Base-by-base conservation (phyloP, 30 jellyfish, hydroid and myxozoan species). In the Turritopsis rubra region DNA sequence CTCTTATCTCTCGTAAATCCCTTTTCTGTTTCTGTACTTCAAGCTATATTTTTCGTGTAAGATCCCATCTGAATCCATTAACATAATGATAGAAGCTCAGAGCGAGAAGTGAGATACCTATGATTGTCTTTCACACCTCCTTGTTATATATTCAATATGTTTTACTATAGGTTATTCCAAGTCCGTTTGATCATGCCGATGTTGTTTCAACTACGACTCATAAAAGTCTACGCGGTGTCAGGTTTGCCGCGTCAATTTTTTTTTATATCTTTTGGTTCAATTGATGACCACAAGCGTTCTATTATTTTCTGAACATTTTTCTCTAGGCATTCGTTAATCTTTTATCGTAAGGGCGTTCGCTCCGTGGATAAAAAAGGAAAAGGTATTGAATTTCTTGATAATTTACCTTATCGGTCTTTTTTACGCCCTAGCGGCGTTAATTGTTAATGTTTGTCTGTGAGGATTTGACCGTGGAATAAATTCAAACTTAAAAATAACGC, bases 151-250 rank as follows among this genome's bases (percentile, higher is more conserved):
- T 23, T 60, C 73, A 60, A 18, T 60, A 23, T 18, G 19, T 23
- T 68, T 54, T 80, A 23, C 75, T 81, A 1, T 53, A 93, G 99
- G 96, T 93, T 25, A 72, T 94, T 7, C 99, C 99, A 29, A 83
- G 95, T 83, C 99, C 99, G 4, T 94, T 94, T 86, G 97, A 86
- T 28, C 84, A 94, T 89, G 96, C 96, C 66, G 99, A 94, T 84
- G 90, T 94, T 28, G 99, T 94, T 68, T 86, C 99, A 52, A 89
- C 99, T 20, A 94, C 99, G 16, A 94, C 99, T 0, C 99, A 94
- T 85, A 94, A 94, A 79, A 89, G 91, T 30, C 73, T 94, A 53
- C 92, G 99, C 20, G 96, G 96, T 28, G 96, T 87, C n/a, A 86
- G 99, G 99, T 94, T 83, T 16, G 75, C 23, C 31, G 71, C 1